Base-by-base conservation (phyloP, 2,888 invertebrate genomes). In the Abrostola triplasia region DNA sequence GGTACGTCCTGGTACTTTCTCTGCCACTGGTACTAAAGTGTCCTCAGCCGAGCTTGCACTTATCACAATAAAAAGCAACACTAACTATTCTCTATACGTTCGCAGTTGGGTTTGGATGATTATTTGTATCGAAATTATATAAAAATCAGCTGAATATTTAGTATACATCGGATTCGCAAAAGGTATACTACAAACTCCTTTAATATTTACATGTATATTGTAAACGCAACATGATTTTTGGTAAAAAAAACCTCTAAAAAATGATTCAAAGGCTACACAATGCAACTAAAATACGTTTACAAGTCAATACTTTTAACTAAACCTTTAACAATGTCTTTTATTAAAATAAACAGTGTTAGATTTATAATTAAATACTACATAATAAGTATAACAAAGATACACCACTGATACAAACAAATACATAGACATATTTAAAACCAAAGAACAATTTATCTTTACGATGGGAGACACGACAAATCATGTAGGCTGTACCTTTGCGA, bases 21-120 rank as follows among this genome's bases (percentile, higher is more conserved):
- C 51, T 55, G 67, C 50, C 60, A 62, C 49, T 62, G 58, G 52
- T 56, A 56, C 12, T 56, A 41, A 47, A 70, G 42, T 53, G 65
- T 63, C 53, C 36, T 63, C 42, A 61, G 59, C 36, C 58, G 37
- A 51, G 44, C 13, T 65, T 59, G 52, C 64, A 68, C 57, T 52
- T 77, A 73, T 59, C 59, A 70, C 58, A 59, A 48, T 57, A 51
- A 59, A 68, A 77, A 79, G 73, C 74, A 62, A 73, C 64, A 54
- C 59, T 65, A 53, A 54, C 61, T 65, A 56, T 57, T 57, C 40
- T 57, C 59, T 59, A 54, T 47, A 41, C 5, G 57, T 60, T 53
- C 49, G 47, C 55, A 36, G 49, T 57, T 53, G 55, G 65, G 53
- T 70, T 69, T 56, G 58, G 72, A 56, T 69, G 13, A 37, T 36